Conservation (phyloP, 1,140 invertebrate genomes). For the Ceratina japonica region DNA sequence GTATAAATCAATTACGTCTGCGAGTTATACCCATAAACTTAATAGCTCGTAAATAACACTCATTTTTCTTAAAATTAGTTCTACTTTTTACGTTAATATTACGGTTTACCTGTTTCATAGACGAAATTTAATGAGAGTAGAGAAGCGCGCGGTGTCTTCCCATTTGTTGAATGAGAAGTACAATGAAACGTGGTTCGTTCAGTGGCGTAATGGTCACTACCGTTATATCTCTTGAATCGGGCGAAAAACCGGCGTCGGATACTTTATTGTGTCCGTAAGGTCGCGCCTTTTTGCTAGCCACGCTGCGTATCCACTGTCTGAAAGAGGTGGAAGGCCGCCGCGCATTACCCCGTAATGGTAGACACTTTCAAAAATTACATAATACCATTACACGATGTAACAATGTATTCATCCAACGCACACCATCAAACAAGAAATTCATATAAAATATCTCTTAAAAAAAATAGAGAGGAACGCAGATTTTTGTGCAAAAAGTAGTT, state of each 20-base stretch:
- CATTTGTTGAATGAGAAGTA: background rate
- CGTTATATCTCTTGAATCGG: constrained; percentile 34
- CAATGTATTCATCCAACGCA: too few species aligned
- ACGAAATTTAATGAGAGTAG: constrained; percentile 14
- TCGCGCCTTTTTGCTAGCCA: background rate
- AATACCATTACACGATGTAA: background rate
- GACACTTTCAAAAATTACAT: constrained; percentile 1
- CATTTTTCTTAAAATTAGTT: too few species aligned
- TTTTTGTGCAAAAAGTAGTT: too few species aligned
- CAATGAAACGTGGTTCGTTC: constrained; percentile 13
- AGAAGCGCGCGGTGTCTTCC: constrained; percentile 3
- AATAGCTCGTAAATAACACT: constrained; percentile 19
- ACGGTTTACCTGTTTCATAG: too few species aligned
- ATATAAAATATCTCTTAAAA: too few species aligned
- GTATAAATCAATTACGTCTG: background rate
- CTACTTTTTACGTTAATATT: background rate
- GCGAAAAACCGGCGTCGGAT: constrained; percentile 1
- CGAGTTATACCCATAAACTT: constrained; percentile 33
- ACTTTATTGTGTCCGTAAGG: constrained; percentile 19
- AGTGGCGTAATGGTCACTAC: constrained; percentile 38
- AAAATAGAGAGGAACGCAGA: too few species aligned
- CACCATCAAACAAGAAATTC: too few species aligned
- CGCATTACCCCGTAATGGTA: background rate
- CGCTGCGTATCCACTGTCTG: background rate
- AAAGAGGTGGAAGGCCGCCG: background rate